Percentiles rank a stretch among this genome's conserved stretches.
Evolutionary conservation across 1,140 invertebrate genomes (phyloP).

Genomic region (Drosophila fuyamai): DNA sequence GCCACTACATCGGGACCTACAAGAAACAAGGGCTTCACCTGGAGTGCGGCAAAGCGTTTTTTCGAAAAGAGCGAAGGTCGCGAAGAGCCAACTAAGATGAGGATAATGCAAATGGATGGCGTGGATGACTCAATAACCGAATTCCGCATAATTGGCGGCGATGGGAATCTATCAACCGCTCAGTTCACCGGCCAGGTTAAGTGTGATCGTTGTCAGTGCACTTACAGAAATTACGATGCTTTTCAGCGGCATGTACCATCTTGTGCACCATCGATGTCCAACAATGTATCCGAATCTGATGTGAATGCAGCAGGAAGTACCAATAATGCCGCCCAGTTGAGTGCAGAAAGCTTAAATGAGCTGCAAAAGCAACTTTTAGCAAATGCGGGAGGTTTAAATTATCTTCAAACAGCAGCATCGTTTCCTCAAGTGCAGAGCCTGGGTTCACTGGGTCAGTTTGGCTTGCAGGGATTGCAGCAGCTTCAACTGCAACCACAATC

Average conservation of each 20-base stretch:
- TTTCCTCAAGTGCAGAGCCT: conserved; percentile 68
- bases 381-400: conserved; percentile 63
- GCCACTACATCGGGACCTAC: conserved; percentile 28
- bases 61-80: conserved; percentile 68
- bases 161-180: conserved; percentile 80
- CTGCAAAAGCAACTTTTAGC: conserved; percentile 66
- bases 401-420: conserved; percentile 57
- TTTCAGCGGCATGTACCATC: conserved; percentile 92
- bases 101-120: conserved; percentile 90
- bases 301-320: conserved; percentile 7
- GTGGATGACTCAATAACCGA: conserved; percentile 88
- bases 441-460: conserved; percentile 79
- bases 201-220: conserved; percentile 94
- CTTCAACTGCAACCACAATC: conserved; percentile 74
- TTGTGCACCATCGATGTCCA: conserved; percentile 89
- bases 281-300: conserved; percentile 91
- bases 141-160: conserved; percentile 73
- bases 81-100: conserved; percentile 87
- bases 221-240: conserved; percentile 94
- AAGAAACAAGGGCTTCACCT: conserved; percentile 84
- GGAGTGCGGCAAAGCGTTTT: conserved; percentile 79
- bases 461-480: conserved; percentile 60
- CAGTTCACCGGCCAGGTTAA: conserved; percentile 90
- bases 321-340: conserved; percentile 22
- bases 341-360: conserved; percentile 63